These are phyloP conservation scores for Diorhabda elongata DNA, from an alignment of 1,140 invertebrate species.

Conservation along the genomic window DNA sequence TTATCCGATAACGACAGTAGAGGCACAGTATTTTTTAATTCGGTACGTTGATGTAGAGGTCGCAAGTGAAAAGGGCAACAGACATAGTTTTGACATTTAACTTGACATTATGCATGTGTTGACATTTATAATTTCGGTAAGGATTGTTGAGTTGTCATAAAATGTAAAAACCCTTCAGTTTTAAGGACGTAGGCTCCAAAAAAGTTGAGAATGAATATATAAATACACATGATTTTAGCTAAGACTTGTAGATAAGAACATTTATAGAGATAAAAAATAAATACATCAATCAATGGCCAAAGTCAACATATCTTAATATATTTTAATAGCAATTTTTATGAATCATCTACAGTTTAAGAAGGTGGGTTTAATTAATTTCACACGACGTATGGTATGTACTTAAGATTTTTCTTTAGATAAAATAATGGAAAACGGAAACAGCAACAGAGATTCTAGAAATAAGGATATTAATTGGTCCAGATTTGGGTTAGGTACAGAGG, in stretches of 20 bases:
- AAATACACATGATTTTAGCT: not conserved
- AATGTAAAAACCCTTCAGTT: not conserved
- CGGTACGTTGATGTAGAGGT: no score
- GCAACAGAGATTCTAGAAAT: slow-evolving; percentile 22
- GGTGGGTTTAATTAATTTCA: not conserved
- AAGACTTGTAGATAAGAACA: not conserved
- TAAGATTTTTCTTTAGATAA: not conserved
- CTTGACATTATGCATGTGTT: no score
- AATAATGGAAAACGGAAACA: slow-evolving; percentile 19
- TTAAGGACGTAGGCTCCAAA: not conserved
- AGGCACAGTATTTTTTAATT: no score
- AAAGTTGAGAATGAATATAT: not conserved
- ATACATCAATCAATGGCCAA: not conserved
- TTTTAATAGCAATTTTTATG: not conserved
- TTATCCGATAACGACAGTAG: no score
- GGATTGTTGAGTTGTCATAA: not conserved
- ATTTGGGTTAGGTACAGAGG: slow-evolving; percentile 52
- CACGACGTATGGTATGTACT: not conserved
- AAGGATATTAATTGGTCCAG: slow-evolving; percentile 54
- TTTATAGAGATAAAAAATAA: not conserved
- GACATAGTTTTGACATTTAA: no score
- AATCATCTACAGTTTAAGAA: not conserved
- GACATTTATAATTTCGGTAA: no score
- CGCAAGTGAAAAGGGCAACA: no score
- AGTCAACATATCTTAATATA: slow-evolving; percentile 1